These are phyloP conservation scores for Caenorhabditis afra DNA, from an alignment of 2,888 invertebrate genomes.

Conservation along the genomic window DNA sequence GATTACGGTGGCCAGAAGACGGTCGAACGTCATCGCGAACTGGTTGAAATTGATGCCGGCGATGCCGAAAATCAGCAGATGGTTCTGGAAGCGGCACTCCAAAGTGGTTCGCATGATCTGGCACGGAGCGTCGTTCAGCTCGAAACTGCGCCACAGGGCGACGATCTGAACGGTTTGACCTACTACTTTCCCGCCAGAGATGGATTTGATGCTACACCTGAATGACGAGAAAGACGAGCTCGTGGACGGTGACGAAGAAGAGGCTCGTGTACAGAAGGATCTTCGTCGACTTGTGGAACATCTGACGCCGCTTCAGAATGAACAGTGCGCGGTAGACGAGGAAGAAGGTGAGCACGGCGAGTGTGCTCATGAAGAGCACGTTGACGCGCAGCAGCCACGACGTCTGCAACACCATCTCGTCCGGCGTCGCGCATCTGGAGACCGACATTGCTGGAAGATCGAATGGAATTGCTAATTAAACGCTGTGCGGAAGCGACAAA, in stretches of 20 bases:
- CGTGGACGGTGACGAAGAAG: constrained; percentile 54
- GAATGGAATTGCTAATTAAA: constrained; percentile 11
- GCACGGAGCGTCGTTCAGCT: constrained; percentile 36
- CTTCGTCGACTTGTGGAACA: constrained; percentile 52
- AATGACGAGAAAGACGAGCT: constrained; percentile 35
- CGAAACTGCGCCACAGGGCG: constrained; percentile 44
- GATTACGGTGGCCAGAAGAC: constrained; percentile 33
- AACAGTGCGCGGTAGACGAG: constrained; percentile 36
- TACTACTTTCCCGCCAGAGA: not conserved
- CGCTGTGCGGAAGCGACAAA: too few relatives aligned
- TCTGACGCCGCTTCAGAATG: constrained; percentile 31
- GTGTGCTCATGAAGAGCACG: constrained; percentile 41
- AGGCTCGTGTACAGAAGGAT: constrained; percentile 44
- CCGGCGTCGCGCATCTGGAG: constrained; percentile 41
- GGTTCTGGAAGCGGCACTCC: constrained; percentile 49
- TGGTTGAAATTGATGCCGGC: constrained; percentile 55
- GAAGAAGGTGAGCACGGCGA: constrained; percentile 49
- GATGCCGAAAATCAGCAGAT: constrained; percentile 44
- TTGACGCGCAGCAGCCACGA: constrained; percentile 48
- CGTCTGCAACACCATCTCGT: constrained; percentile 52
- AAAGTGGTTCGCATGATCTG: constrained; percentile 52
- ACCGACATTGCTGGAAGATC: constrained; percentile 6
- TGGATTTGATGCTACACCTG: constrained; percentile 40
- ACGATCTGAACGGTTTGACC: constrained; percentile 49
- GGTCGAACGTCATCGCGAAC: constrained; percentile 43